Evolutionary conservation across 2,113 vertebrate species (phyloP), one percentile per base, ranked within the genome.

Genomic region (Petrocephalus zakoni): DNA sequence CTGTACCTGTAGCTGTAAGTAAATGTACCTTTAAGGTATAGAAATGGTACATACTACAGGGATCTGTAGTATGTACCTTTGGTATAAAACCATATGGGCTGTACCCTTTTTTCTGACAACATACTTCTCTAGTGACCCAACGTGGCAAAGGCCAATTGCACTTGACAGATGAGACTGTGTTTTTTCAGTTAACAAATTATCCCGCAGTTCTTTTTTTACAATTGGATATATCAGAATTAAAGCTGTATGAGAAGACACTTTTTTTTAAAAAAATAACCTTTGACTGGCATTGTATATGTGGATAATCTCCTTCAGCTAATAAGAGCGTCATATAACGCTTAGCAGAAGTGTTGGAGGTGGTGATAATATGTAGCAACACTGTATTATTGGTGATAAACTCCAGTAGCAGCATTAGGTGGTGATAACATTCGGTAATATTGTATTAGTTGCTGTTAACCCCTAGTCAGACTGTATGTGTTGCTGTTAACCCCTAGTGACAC

Each of bases 101-200:
- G 21, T 58, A 58, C 56, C 17, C 21, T 22, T n/a, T 58, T 58
- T 58, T n/a, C 6, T 61, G 58, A n/a, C 22, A 61, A n/a, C 56
- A 61, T n/a, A 5, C 22, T 22, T 22, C 56, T 58, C 56, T 58
- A 58, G 56, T 58, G 6, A 0, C 21, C 15, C 85, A 46, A 84
- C 91, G 89, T 42, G 87, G 47, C 92, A 90, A 90, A 90, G 86
- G 89, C 7, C 37, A 19, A 68, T 29, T 22, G 21, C 19, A 78
- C 22, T 85, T 49, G 53, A 68, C 68, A 84, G 19, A 90, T 90
- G 53, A 89, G 85, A 87, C 81, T 89, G 89, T 89, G 90, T 86
- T 42, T 82, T 83, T n/a, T 85, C 49, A 81, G 49, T 53, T 84
- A 91, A 92, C 88, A 61, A 90, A 90, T 81, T 90, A 87, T 90